Conservation (phyloP, 2,888 invertebrate genomes). For the Cryptus viduatorius region DNA sequence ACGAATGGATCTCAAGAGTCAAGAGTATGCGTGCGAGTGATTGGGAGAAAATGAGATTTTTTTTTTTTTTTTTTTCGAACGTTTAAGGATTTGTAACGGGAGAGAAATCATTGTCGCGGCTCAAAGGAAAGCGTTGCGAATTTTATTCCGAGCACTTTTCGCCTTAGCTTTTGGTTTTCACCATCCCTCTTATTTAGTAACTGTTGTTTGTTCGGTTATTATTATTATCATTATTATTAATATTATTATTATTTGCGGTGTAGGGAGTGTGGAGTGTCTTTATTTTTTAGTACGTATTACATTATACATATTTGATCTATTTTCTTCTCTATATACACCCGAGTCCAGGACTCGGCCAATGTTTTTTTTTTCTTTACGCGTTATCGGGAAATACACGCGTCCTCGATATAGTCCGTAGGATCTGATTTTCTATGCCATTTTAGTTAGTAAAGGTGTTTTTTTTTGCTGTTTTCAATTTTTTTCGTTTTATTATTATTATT, state of each 20-base stretch:
- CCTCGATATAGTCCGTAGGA: conserved; percentile 74
- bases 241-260: conserved; percentile 60
- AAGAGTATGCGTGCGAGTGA: conserved; percentile 30
- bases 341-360: conserved; percentile 43
- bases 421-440: conserved; percentile 81
- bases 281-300: conserved; percentile 41
- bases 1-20: conserved; percentile 36
- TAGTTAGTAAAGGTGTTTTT: conserved; percentile 77
- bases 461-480: conserved; percentile 64
- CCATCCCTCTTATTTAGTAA: conserved; percentile 30
- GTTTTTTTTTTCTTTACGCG: conserved; percentile 59
- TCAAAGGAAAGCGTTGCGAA: conserved; percentile 62
- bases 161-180: conserved; percentile 42
- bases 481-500: conserved; percentile 57
- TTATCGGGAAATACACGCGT: conserved; percentile 54
- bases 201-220: conserved; percentile 39
- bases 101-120: conserved; percentile 65
- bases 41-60: conserved; percentile 28
- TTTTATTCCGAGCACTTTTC: conserved; percentile 57
- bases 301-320: conserved; percentile 17
- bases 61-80: neutral
- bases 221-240: conserved; percentile 44
- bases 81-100: conserved; percentile 44
- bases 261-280: conserved; percentile 63
- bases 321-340: conserved; percentile 9